phyloP scores from a whole-genome alignment of 92 coral and sea anemone genomes.

The Siderastrea radians region DNA sequence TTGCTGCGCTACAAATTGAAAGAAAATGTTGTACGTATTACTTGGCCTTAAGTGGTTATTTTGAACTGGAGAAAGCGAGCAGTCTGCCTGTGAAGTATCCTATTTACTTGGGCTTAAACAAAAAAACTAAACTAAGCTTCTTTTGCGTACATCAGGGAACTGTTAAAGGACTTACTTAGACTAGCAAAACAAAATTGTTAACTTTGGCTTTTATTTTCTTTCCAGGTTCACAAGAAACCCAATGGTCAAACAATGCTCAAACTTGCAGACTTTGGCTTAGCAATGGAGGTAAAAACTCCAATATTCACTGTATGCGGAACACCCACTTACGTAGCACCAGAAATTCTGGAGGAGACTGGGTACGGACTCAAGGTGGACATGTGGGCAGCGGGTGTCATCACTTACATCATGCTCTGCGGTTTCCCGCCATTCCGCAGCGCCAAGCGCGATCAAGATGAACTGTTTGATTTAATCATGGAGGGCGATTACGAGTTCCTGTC shows the following conservation, averaged over 20 bases:
- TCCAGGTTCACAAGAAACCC: slow-evolving; percentile 88
- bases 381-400: slow-evolving; percentile 99
- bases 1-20: too few species aligned
- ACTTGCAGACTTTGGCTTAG: slow-evolving; percentile 98
- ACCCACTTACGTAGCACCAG: slow-evolving; percentile 99
- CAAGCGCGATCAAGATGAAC: slow-evolving; percentile 96
- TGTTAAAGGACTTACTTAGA: too few species aligned
- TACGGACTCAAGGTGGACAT: slow-evolving; percentile 97
- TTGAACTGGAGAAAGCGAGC: too few species aligned
- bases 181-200: too few species aligned
- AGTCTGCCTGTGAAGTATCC: too few species aligned
- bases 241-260: slow-evolving; percentile 85
- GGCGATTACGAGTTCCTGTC: slow-evolving; percentile 96
- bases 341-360: slow-evolving; percentile 95
- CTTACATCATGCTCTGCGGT: slow-evolving; percentile 99
- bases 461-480: slow-evolving; percentile 90
- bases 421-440: slow-evolving; percentile 99
- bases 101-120: too few species aligned
- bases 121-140: too few species aligned
- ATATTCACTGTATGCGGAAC: slow-evolving; percentile 98
- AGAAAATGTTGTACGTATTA: too few species aligned
- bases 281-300: slow-evolving; percentile 91
- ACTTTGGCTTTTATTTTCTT: background rate
- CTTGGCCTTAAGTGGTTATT: too few species aligned
- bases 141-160: too few species aligned